phyloP scores from a whole-genome alignment of 2,797 vertebrate species.

The Morus bassanus region DNA sequence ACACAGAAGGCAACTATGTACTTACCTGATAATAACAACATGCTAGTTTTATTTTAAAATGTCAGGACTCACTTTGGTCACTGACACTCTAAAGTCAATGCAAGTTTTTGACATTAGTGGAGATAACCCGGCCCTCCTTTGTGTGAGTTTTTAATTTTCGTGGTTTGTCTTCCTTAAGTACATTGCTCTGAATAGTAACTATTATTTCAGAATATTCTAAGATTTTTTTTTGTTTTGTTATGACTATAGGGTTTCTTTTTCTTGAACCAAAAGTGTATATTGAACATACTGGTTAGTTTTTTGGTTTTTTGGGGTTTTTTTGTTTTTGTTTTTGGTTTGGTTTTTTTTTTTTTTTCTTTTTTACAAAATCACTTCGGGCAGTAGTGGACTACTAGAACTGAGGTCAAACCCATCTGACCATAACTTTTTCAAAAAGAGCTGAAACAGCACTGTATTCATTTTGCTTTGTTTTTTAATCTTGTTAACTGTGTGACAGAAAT shows the following conservation, averaged over 20 bases:
- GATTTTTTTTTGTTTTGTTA: background rate
- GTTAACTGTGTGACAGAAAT: background rate
- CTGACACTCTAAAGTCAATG: background rate
- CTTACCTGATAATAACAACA: slow-evolving; percentile 3
- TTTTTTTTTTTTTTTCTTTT: background rate
- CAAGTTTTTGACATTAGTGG: background rate
- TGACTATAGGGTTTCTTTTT: background rate
- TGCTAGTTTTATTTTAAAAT: slow-evolving; percentile 4
- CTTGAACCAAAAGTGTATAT: background rate
- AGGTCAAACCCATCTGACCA: background rate
- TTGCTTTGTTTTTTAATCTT: background rate
- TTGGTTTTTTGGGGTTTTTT: too few relatives aligned
- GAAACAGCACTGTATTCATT: background rate
- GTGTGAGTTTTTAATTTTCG: background rate
- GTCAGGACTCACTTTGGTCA: slow-evolving; percentile 5
- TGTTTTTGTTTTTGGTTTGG: too few relatives aligned
- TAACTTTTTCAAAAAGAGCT: background rate
- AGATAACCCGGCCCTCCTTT: background rate
- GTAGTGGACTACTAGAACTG: background rate
- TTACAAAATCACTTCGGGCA: background rate
- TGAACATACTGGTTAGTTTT: background rate
- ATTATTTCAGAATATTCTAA: background rate
- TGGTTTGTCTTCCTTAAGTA: background rate
- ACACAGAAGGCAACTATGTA: slow-evolving; percentile 29
- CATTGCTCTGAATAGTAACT: background rate